Conservation (phyloP, 2,797 vertebrate genomes). For the Apogon hyalosoma region DNA sequence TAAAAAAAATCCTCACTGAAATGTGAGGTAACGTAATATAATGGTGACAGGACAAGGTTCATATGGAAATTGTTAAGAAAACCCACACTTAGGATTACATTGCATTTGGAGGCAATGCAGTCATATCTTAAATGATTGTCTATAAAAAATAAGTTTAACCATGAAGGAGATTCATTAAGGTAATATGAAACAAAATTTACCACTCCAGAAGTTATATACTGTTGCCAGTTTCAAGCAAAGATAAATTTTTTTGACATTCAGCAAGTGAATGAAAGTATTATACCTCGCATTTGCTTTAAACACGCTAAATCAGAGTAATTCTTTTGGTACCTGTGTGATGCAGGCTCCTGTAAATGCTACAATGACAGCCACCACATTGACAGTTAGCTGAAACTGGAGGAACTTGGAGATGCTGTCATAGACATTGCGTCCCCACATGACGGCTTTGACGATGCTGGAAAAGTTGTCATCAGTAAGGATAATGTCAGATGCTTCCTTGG, state of each 20-base stretch:
- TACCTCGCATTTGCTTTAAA: neutral
- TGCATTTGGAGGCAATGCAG: neutral
- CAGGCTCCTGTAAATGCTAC: slow-evolving; percentile 98
- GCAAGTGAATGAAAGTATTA: too few relatives aligned
- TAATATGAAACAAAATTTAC: too few relatives aligned
- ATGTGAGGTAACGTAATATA: neutral
- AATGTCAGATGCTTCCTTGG: slow-evolving; percentile 99
- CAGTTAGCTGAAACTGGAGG: slow-evolving; percentile 98
- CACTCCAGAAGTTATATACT: too few relatives aligned
- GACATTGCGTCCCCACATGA: slow-evolving; percentile 99
- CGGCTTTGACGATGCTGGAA: slow-evolving; percentile 97
- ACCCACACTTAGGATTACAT: neutral
- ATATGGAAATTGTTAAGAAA: neutral
- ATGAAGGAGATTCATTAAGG: too few relatives aligned
- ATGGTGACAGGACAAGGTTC: too few relatives aligned
- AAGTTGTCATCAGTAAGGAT: slow-evolving; percentile 99
- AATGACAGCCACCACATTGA: slow-evolving; percentile 98
- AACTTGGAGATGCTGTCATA: slow-evolving; percentile 99
- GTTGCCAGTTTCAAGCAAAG: too few relatives aligned
- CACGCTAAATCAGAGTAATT: neutral
- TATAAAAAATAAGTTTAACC: too few relatives aligned
- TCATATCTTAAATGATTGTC: too few relatives aligned
- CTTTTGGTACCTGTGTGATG: slow-evolving; percentile 92
- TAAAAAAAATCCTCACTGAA: neutral
- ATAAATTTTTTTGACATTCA: too few relatives aligned